Evolutionary conservation across 2,888 invertebrate species (phyloP), one percentile per base, ranked within the genome.

Genomic region (Zootermopsis nevadensis): DNA sequence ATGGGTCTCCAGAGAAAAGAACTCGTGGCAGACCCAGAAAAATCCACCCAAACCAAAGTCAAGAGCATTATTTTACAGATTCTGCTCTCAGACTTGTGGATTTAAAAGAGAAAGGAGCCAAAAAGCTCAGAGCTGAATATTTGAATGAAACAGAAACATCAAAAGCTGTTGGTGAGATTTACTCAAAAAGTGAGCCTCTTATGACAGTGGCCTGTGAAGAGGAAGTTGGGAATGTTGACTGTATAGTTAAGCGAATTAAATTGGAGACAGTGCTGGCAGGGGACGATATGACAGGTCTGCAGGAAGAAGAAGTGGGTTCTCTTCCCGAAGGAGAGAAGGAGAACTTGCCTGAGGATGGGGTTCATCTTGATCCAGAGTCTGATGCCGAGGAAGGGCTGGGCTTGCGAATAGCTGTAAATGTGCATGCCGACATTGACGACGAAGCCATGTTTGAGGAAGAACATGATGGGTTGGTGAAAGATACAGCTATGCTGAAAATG

Each of bases 291-390:
- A 83, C 84, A 22, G 48, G 42, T 15, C 82, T 83, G 38, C 82
- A 81, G 66, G 84, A 85, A 74, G 84, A 83, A 83, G 84, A 80
- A 55, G 82, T 83, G 8, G 82, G 77, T 55, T 82, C 83, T 30
- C 42, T 83, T 27, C 84, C 82, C 12, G 79, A 82, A 76, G 85
- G 84, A 60, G 85, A 85, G 80, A 85, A 85, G 67, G 85, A 86
- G 77, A 85, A 85, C 35, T 81, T 85, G 30, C 82, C 84, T 27
- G 85, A 86, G 53, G 83, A 83, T 42, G 84, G 83, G 33, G 66
- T 79, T 42, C 60, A 81, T 53, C 77, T 83, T n/a, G 72, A 69
- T 7, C 60, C 72, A 31, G 82, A 74, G 10, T 80, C 80, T n/a
- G 83, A 83, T 33, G 31, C 42, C 30, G 83, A 83, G 72, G 84